Conservation (phyloP, 2,113 vertebrate species). For the Atlantisia rogersi region DNA sequence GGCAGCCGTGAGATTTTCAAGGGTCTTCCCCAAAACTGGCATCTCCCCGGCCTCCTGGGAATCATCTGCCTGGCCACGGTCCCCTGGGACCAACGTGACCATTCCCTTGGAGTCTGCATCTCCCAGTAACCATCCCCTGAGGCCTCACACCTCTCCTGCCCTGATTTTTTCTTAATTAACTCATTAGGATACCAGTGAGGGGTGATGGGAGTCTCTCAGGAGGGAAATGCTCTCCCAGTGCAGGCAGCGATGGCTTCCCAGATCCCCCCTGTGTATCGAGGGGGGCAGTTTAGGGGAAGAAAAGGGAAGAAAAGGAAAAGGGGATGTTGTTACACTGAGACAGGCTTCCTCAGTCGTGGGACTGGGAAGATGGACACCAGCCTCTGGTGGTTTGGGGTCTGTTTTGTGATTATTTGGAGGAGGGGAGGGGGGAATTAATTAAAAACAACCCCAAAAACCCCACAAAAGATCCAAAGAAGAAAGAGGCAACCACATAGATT, state of each 20-base stretch:
- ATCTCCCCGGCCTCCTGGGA: neutral
- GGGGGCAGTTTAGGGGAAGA: neutral
- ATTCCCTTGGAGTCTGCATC: neutral
- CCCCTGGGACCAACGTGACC: neutral
- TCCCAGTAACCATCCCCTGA: neutral
- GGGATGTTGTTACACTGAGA: neutral
- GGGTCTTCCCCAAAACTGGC: fast-evolving
- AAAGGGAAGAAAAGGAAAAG: neutral
- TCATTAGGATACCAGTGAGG: neutral
- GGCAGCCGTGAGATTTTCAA: fast-evolving
- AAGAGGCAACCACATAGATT: conserved; percentile 48
- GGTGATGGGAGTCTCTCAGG: neutral
- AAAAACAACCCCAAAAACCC: neutral
- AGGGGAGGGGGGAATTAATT: neutral
- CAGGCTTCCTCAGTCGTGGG: fast-evolving
- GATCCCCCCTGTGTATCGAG: neutral
- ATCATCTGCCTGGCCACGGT: neutral
- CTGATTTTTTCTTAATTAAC: conserved; percentile 69
- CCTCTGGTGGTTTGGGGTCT: neutral
- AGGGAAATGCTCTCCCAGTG: neutral
- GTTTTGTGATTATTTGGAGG: neutral
- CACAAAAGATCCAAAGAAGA: neutral
- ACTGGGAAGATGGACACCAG: fast-evolving
- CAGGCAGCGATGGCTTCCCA: neutral
- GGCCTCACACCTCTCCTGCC: neutral